phyloP scores from a whole-genome alignment of 2,113 vertebrate genomes.

The Xerus inauris region DNA sequence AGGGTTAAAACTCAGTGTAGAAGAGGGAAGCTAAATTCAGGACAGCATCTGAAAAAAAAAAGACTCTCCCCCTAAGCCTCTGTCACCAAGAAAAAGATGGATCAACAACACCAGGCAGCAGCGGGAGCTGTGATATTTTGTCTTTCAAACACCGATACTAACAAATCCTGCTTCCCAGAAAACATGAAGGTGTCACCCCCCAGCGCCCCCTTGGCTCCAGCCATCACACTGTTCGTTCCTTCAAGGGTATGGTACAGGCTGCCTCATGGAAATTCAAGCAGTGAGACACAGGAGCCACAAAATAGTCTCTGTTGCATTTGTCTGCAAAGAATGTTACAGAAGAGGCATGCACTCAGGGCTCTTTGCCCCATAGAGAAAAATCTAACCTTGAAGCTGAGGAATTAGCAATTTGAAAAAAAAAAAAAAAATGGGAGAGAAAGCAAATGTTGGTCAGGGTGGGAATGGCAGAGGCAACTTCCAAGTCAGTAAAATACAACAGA shows the following conservation, averaged over 20 bases:
- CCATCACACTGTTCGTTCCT: background rate
- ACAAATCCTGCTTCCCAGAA: slow-evolving; percentile 59
- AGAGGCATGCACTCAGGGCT: background rate
- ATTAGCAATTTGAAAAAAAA: background rate
- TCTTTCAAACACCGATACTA: slow-evolving; percentile 27
- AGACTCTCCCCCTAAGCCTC: background rate
- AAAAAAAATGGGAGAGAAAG: slow-evolving; percentile 59
- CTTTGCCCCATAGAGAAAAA: slow-evolving; percentile 43
- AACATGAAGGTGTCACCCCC: background rate
- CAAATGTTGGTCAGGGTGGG: background rate
- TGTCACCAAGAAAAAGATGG: slow-evolving; percentile 51
- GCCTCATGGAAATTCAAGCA: background rate
- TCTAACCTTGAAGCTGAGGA: slow-evolving; percentile 38
- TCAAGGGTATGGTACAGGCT: background rate
- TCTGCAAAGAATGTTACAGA: background rate
- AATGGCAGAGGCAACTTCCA: slow-evolving; percentile 32
- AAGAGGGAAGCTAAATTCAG: slow-evolving; percentile 39
- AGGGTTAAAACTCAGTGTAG: background rate
- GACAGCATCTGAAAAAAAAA: slow-evolving; percentile 16
- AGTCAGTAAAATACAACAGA: background rate
- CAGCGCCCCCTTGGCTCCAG: background rate
- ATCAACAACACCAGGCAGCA: background rate
- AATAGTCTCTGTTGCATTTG: background rate
- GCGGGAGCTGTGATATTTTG: background rate
- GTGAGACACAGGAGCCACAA: background rate